A percentile compares a stretch with the other conserved stretches of the same genome.
These are phyloP conservation scores for Trachelipus rathkii DNA, from an alignment of 1,140 invertebrate species.

Conservation along the genomic window DNA sequence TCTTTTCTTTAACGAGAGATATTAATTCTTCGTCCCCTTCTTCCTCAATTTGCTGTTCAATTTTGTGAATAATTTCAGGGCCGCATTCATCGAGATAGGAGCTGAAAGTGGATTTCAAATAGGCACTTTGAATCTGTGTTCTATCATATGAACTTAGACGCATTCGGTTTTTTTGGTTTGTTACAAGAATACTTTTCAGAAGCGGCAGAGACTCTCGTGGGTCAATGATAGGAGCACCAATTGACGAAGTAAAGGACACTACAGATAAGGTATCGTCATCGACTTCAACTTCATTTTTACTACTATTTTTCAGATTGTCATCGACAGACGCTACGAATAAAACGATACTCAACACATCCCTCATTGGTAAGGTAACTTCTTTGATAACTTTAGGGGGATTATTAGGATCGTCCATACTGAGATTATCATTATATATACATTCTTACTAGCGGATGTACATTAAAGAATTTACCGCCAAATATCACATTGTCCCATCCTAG, in stretches of 20 bases:
- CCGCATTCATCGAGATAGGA: background rate
- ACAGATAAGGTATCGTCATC: background rate
- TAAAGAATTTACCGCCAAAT: no score
- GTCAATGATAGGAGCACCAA: background rate
- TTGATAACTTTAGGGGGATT: background rate
- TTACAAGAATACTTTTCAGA: background rate
- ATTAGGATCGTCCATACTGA: background rate
- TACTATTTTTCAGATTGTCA: background rate
- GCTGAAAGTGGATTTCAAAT: background rate
- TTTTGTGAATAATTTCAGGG: background rate
- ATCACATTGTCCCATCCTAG: background rate
- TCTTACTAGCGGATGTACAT: background rate
- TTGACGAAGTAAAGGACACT: background rate
- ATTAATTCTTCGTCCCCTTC: no score
- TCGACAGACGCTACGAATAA: background rate
- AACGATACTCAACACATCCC: background rate
- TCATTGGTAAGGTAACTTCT: background rate
- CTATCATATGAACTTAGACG: background rate
- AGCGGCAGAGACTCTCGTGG: background rate
- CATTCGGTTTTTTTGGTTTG: background rate
- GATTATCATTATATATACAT: background rate
- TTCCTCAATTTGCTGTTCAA: no score
- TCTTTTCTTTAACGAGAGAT: no score
- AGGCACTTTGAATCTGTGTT: background rate
- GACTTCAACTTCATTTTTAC: background rate